Conservation (phyloP, 2,797 vertebrate species). For the Typhlichthys subterraneus region DNA sequence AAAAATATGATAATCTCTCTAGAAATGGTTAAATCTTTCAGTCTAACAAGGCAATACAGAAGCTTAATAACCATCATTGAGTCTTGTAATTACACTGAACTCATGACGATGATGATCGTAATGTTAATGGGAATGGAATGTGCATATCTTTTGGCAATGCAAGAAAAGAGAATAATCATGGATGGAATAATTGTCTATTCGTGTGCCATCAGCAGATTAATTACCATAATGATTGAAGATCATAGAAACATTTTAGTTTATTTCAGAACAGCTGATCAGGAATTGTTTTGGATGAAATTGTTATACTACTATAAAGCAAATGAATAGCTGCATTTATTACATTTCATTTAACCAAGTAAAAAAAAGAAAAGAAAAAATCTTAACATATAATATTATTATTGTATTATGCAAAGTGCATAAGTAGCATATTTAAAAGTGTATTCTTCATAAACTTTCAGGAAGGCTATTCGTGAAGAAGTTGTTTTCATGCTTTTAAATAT, state of each 20-base stretch:
- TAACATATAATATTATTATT: too few species aligned
- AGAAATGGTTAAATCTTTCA: constrained; percentile 19
- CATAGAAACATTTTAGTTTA: constrained; percentile 26
- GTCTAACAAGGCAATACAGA: constrained; percentile 8
- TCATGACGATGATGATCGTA: constrained; percentile 62
- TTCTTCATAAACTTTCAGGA: constrained; percentile 7
- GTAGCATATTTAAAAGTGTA: not conserved
- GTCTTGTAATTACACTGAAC: constrained; percentile 55
- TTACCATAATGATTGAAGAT: constrained; percentile 38
- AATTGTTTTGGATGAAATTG: constrained; percentile 5
- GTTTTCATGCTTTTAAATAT: constrained; percentile 2
- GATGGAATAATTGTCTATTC: constrained; percentile 55
- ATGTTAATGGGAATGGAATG: constrained; percentile 72
- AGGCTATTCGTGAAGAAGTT: not conserved
- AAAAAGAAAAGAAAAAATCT: not conserved
- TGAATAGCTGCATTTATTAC: not conserved
- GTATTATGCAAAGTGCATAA: not conserved
- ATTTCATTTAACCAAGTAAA: not conserved
- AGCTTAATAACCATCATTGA: constrained; percentile 22
- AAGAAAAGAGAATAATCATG: constrained; percentile 43
- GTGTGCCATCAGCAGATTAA: constrained; percentile 57
- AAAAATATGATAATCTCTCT: constrained; percentile 15
- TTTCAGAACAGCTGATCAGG: not conserved
- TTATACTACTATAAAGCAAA: too few species aligned
- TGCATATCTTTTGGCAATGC: constrained; percentile 71